Evolutionary conservation across 2,113 vertebrate genomes (phyloP).

Genomic region (Dissostichus mawsoni): DNA sequence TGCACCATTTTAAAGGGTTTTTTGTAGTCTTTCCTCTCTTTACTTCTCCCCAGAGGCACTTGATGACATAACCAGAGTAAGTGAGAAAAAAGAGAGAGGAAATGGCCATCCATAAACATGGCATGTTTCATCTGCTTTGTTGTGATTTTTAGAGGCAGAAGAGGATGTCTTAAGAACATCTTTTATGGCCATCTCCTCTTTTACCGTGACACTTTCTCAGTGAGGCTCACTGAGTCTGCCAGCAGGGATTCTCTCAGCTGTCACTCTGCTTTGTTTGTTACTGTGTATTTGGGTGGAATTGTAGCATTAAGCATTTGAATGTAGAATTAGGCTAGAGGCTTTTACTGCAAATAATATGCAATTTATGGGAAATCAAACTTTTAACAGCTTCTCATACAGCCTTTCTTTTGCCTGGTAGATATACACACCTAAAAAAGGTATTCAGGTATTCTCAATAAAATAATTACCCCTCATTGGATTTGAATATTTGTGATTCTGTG

Average conservation of each 20-base stretch:
- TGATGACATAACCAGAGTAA: conserved; percentile 63
- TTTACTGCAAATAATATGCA: background rate
- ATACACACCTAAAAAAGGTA: no score
- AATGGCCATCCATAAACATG: conserved; percentile 54
- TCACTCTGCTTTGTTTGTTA: background rate
- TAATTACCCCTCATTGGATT: conserved; percentile 25
- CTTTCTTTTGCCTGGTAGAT: no score
- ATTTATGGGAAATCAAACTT: no score
- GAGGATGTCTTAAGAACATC: conserved; percentile 48
- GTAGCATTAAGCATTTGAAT: background rate
- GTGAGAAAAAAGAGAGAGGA: conserved; percentile 26
- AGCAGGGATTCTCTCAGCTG: conserved; percentile 27
- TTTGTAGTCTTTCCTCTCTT: conserved; percentile 2
- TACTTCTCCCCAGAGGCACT: conserved; percentile 30
- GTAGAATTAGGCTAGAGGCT: background rate
- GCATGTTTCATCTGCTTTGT: conserved; percentile 54
- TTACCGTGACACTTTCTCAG: conserved; percentile 11
- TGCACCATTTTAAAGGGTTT: background rate
- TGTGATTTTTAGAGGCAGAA: conserved; percentile 54
- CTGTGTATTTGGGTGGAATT: conserved; percentile 7
- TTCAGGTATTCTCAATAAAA: background rate
- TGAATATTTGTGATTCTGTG: conserved; percentile 24
- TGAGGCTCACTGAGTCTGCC: conserved; percentile 38
- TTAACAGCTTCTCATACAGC: no score
- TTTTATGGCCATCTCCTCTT: conserved; percentile 26